Base-by-base conservation (phyloP, 2,797 vertebrate genomes). In the Austrolebias charrua region DNA sequence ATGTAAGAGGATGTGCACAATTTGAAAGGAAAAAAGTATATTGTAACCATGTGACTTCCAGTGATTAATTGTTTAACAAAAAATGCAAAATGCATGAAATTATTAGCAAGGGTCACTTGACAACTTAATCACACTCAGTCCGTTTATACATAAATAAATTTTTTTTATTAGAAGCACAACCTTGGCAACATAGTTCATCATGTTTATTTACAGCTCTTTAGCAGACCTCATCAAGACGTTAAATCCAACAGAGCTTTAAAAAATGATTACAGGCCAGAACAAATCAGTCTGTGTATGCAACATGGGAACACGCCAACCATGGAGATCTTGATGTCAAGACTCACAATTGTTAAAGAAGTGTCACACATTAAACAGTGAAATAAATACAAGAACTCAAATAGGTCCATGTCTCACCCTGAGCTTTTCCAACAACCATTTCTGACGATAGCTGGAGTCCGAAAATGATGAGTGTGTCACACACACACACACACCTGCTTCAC, bases 91-190 rank as follows among this genome's bases (percentile, higher is more conserved):
- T 11, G 38, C 38, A 13, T 40, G 3, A 13, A n/a, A 40, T 40
- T 40, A 40, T 40, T 40, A 40, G 38, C 11, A 49, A 19, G 1
- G 3, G 20, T n/a, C n/a, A n/a, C n/a, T 35, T 66, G 11, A 61
- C 15, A 59, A 68, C 16, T 15, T 12, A 73, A 81, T 71, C 5
- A 81, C 40, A 63, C 51, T 0, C 47, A 35, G 35, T 70, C 69
- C n/a, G 50, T 24, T 61, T 66, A n/a, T 89, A 89, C 71, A 88
- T 84, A 91, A 90, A 91, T 84, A 87, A 82, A 70, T 92, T 79
- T 29, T n/a, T n/a, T 92, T 90, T 88, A 89, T 90, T 90, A 63
- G 63, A 81, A 43, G 19, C 62, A 73, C 62, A 79, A 76, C 68
- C 46, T 55, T 53, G 60, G 65, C 38, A 29, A 42, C 44, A 50